Evolutionary conservation across 92 coral and sea anemone genomes (phyloP), one percentile per base, ranked within the genome.

Genomic region (Actinostola sp.): DNA sequence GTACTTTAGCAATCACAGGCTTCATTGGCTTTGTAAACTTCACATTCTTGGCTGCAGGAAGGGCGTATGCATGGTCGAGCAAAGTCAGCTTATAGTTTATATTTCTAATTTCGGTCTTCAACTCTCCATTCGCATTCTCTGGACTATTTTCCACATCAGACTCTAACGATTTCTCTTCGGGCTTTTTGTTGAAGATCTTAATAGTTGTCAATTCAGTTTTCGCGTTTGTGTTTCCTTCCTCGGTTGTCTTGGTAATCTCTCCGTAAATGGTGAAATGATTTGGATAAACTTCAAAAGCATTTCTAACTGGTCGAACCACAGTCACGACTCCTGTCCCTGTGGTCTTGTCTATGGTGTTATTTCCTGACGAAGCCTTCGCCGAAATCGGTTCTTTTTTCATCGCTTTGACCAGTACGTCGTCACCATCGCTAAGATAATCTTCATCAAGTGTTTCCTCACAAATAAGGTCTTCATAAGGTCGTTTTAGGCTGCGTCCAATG

Each of bases 401-500:
- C 6, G 83, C 73, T 70, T 60, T 83, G 56, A 74, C 59, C 19
- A 71, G 20, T 27, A 73, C 72, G 27, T 87, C 96, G 32, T 87
- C 79, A 5, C 45, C 82, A 34, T 78, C 92, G 23, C 89, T 92
- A 66, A 84, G 73, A 51, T 91, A 85, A 36, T 91, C 97, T 36
- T 91, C 97, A 50, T 91, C 97, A 8, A 84, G 77, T 25, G 92
- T 91, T 45, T 91, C 97, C 33, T 91, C 92, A 23, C 97, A 91
- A 25, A 88, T 78, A 12, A 88, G 85, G 60, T 91, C 97, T 24
- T 91, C 97, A 33, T 87, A 91, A 1, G 87, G 89, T 9, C 97
- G 77, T 35, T 91, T 88, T 1, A 88, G 71, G 16, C 71, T 71
- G 26, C 50, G 61, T 27, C 73, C 80, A 44, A 95, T 66, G 71